These are phyloP conservation scores for Anoura caudifer DNA, from an alignment of 2,113 vertebrate species.

Conservation along the genomic window DNA sequence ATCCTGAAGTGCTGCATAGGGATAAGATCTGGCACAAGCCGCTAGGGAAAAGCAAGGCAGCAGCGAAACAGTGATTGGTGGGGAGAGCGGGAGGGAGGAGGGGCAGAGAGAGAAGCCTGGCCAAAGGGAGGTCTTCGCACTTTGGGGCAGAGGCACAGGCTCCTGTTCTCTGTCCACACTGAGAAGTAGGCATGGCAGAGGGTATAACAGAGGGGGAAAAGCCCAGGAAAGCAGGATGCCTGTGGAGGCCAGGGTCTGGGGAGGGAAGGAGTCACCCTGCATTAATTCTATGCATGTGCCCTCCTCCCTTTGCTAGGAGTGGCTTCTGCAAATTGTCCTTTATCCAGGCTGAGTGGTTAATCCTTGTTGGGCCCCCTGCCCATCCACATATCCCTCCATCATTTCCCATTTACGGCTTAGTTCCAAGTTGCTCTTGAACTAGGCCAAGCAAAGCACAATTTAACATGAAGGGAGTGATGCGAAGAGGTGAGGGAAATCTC, in stretches of 20 bases:
- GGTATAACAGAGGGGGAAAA: background rate
- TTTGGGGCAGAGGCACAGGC: background rate
- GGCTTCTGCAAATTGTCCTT: background rate
- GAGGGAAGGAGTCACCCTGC: background rate
- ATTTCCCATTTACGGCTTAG: background rate
- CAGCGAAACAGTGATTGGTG: background rate
- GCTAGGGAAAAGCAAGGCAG: background rate
- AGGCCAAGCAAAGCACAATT: background rate
- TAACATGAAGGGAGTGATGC: background rate
- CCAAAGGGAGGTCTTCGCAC: background rate
- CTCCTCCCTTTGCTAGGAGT: background rate
- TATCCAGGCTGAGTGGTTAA: background rate
- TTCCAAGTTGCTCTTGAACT: background rate
- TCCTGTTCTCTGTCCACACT: background rate
- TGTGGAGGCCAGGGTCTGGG: background rate
- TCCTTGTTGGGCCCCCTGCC: too few species aligned
- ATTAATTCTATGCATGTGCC: accelerated
- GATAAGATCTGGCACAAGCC: slow-evolving; percentile 66
- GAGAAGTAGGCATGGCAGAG: background rate
- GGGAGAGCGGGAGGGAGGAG: background rate
- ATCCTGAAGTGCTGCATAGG: background rate
- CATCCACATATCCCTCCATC: background rate
- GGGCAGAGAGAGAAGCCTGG: background rate
- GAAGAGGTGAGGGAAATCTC: too few species aligned
- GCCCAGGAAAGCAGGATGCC: background rate